Percentiles rank a stretch among this genome's conserved stretches.
phyloP scores from a whole-genome alignment of 2,113 vertebrate species.

The Pogona vitticeps region DNA sequence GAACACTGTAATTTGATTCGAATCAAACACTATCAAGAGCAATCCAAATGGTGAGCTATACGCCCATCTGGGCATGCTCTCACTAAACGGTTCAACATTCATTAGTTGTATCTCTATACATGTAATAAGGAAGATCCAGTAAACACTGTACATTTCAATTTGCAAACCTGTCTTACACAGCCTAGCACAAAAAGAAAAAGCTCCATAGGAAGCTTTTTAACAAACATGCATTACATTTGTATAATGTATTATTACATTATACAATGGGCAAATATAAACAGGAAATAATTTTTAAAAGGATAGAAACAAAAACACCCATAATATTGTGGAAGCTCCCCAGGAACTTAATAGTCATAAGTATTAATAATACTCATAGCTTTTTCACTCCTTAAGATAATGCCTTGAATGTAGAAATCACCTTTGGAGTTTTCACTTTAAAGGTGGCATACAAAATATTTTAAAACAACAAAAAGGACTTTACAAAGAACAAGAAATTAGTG shows the following conservation, averaged over 20 bases:
- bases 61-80: neutral
- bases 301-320: neutral
- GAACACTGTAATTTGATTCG: too few relatives aligned
- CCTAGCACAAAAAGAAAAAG: neutral
- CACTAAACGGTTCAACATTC: neutral
- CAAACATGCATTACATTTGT: neutral
- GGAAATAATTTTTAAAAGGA: neutral
- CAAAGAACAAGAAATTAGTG: neutral
- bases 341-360: neutral
- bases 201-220: neutral
- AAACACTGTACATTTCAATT: neutral
- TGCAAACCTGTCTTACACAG: neutral
- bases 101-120: neutral
- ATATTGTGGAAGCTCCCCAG: neutral
- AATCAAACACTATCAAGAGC: too few relatives aligned
- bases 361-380: neutral
- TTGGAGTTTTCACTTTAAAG: neutral
- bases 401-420: neutral
- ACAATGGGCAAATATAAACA: neutral
- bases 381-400: neutral
- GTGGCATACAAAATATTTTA: neutral
- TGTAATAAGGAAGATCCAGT: neutral
- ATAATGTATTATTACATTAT: too few relatives aligned
- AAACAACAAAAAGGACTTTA: neutral
- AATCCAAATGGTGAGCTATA: too few relatives aligned